Base-by-base conservation (phyloP, 2,797 vertebrate species). In the Coranthus polyacanthus region DNA sequence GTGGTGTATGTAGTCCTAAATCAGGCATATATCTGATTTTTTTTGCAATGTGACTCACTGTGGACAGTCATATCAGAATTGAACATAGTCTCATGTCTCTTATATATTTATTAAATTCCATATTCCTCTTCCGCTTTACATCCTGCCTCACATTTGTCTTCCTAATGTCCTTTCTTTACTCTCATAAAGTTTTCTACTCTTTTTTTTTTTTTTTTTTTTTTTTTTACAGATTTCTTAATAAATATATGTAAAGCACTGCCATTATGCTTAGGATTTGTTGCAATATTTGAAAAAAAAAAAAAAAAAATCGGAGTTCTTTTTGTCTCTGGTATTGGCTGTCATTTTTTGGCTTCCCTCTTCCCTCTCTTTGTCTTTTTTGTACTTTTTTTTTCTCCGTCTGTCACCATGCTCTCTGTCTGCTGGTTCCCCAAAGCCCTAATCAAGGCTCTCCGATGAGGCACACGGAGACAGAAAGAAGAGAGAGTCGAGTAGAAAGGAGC, bases 371-470 rank as follows among this genome's bases (percentile, higher is more conserved):
- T 36, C 26, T 63, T 45, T 55, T 39, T 51, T 18, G 9, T 12
- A 20, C 26, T 29, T 24, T 22, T 5, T 1, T 38, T 57, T 11
- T 32, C n/a, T 65, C 70, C 24, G 29, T 65, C 71, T 69, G 76
- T 83, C 79, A 72, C 67, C 22, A 5, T 18, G 11, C 83, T 75
- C 78, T 58, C 45, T 29, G 64, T 86, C 75, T 84, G 50, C 52
- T 61, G 38, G 61, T 50, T 92, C 88, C 89, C 92, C 59, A 68
- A 84, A 88, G 89, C 83, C 81, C 84, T 89, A 91, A 93, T 93
- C 88, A 93, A 84, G 79, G 54, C 78, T 78, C 66, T 79, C 47
- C 49, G 76, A 82, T 37, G 75, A 83, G 76, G 66, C 73, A 16
- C 79, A 72, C 55, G 60, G 41, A 84, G 80, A 72, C 68, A 76